Base-by-base conservation (phyloP, 2,888 invertebrate species). In the Trachelus stipa region DNA sequence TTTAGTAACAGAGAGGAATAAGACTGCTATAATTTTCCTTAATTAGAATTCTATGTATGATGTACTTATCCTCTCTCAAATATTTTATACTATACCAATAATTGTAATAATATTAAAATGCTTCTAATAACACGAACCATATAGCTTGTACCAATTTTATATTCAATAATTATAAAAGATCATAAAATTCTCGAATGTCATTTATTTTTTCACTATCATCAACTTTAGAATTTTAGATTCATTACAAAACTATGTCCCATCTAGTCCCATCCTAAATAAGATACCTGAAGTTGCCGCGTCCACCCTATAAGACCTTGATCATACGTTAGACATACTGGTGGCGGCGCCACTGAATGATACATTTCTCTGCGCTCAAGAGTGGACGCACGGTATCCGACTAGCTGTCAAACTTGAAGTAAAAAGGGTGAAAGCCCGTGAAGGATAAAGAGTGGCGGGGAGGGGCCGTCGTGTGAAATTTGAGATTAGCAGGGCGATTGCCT, bases 391-490 rank as follows among this genome's bases (percentile, higher is more conserved):
- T 56, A 56, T 56, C 40, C 15, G 56, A 56, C 56, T 56, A 56
- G 56, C 77, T 79, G 79, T 79, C 79, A 79, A 79, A 78, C 76
- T 79, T 56, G 30, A 73, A 40, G 56, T 73, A 73, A 77, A 77
- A 79, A 77, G 76, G 77, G 77, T 77, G 77, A 78, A 79, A 77
- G 77, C 35, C 74, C 73, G 68, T 73, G 73, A 68, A 76, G 77
- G 75, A 74, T 74, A 74, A 69, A 76, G 73, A 77, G 73, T 15
- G 75, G 79, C 75, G 79, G 77, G 79, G 78, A 74, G 78, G 73
- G 71, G 76, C 37, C 73, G 12, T 23, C 30, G 23, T 73, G 69
- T 68, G 34, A 74, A 37, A 77, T 76, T 69, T 74, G 74, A 73
- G 74, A 75, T 75, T 56, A 73, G 73, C 31, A 56, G 56, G 30